Percentiles rank a stretch among this genome's conserved stretches.
Evolutionary conservation across 2,797 vertebrate species (phyloP).

Genomic region (Takifugu rubripes): DNA sequence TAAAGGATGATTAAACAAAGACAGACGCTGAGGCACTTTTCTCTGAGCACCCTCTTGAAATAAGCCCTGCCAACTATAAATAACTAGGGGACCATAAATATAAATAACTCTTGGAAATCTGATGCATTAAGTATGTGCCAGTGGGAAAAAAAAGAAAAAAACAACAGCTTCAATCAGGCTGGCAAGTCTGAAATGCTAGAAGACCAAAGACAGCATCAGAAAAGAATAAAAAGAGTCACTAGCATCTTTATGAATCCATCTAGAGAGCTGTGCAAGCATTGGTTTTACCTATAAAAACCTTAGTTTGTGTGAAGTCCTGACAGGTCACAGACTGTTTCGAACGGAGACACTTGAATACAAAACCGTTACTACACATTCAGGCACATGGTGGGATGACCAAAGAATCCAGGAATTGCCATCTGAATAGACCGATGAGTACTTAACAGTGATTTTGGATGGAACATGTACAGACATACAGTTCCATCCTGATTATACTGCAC

Average conservation of each 20-base stretch:
- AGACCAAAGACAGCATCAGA: conserved; percentile 25
- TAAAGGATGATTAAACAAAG: conserved; percentile 51
- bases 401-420: conserved; percentile 56
- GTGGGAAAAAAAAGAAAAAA: conserved; percentile 7
- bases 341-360: conserved; percentile 13
- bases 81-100: conserved; percentile 55
- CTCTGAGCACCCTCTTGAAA: conserved; percentile 63
- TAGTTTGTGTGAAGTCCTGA: conserved; percentile 31
- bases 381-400: conserved; percentile 44
- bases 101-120: too few relatives aligned
- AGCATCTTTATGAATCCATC: conserved; percentile 7
- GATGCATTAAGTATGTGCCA: too few relatives aligned
- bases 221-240: conserved; percentile 35
- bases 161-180: conserved; percentile 38
- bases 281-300: conserved; percentile 37
- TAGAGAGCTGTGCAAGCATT: conserved; percentile 15
- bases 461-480: conserved; percentile 47
- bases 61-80: conserved; percentile 69
- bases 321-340: conserved; percentile 32
- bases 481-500: conserved; percentile 31
- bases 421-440: conserved; percentile 21
- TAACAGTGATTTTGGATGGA: conserved; percentile 12
- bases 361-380: conserved; percentile 56
- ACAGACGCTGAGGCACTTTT: conserved; percentile 47
- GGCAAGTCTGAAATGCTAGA: conserved; percentile 33